A percentile compares a stretch with the other conserved stretches of the same genome.
These are phyloP conservation scores for Tethya wilhelma DNA, from an alignment of 37 sponge, comb jelly and placozoan species.

Conservation along the genomic window DNA sequence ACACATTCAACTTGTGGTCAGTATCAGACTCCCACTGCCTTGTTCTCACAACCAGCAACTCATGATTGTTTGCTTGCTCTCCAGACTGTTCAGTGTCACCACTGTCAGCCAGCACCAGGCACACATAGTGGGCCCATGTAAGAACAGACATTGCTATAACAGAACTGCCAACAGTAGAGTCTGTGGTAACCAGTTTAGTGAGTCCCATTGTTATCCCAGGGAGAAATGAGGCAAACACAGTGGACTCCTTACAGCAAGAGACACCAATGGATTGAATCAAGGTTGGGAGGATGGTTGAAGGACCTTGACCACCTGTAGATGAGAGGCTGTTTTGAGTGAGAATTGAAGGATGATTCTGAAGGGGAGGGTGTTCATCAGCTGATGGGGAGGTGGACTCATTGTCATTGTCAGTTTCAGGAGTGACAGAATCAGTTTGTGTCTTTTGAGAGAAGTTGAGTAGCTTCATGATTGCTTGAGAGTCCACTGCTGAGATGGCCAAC, in stretches of 20 bases:
- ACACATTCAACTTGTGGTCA: slow-evolving; percentile 17
- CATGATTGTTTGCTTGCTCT: not conserved
- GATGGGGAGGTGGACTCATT: not conserved
- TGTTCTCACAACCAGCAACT: slow-evolving; percentile 28
- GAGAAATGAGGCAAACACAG: slow-evolving; percentile 56
- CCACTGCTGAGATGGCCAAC: slow-evolving; percentile 42
- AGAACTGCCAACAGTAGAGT: slow-evolving; percentile 12
- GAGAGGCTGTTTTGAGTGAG: no score
- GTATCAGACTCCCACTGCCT: slow-evolving; percentile 46
- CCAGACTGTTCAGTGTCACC: not conserved
- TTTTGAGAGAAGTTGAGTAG: not conserved
- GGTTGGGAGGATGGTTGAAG: no score
- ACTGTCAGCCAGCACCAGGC: slow-evolving; percentile 26
- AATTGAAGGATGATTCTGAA: no score
- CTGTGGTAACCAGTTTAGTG: slow-evolving; percentile 47
- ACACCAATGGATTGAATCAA: no score
- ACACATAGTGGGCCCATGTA: slow-evolving; percentile 42
- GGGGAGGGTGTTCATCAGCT: no score
- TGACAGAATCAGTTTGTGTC: not conserved
- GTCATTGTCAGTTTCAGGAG: not conserved
- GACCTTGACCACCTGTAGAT: no score
- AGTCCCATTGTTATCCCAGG: slow-evolving; percentile 55
- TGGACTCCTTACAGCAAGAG: not conserved
- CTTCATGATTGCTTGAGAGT: not conserved
- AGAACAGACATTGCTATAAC: not conserved